Base-by-base conservation (phyloP, 2,113 vertebrate genomes). In the Cacatua alba region DNA sequence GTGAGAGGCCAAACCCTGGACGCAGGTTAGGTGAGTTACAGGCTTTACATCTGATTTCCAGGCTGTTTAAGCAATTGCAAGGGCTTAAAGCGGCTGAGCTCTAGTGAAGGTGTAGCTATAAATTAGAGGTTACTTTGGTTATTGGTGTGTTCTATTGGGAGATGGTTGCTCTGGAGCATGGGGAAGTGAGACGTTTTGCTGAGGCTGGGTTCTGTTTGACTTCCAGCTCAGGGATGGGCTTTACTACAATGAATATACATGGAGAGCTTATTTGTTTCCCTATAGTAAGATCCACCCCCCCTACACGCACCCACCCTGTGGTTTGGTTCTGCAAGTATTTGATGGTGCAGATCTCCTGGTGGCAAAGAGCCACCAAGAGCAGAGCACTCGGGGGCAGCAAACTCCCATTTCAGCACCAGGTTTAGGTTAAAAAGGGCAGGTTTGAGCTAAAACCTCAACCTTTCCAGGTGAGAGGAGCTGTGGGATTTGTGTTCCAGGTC, bases 311-410 rank as follows among this genome's bases (percentile, higher is more conserved):
- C 37, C 48, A 11, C 75, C 80, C 37, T 0, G 0, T 53, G 67
- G 78, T 88, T 91, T 81, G 9, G 2, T 48, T 96, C 80, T 44
- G 88, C 77, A 96, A 94, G 94, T 94, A 94, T 95, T 95, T 91
- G 55, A 55, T 3, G 6, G 31, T 19, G 63, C 59, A 53, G 15
- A 75, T 91, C 92, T 95, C 91, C 94, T 83, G 86, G 80, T 92
- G 86, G 88, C n/a, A 41, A 23, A 71, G 90, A 62, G 82, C 83
- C 46, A 24, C 23, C 51, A 48, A 26, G 5, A 3, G 43, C 52
- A 33, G 53, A 86, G 46, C 5, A 0, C 15, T 51, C 1, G 2
- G 10, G 7, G 8, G 14, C 41, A 39, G 18, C 37, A 37, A 49
- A 25, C 6, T 80, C 21, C 65, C 25, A 17, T 60, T 86, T 46